These are phyloP conservation scores for Notothenia rossii DNA, from an alignment of 2,113 vertebrate genomes.

Conservation along the genomic window DNA sequence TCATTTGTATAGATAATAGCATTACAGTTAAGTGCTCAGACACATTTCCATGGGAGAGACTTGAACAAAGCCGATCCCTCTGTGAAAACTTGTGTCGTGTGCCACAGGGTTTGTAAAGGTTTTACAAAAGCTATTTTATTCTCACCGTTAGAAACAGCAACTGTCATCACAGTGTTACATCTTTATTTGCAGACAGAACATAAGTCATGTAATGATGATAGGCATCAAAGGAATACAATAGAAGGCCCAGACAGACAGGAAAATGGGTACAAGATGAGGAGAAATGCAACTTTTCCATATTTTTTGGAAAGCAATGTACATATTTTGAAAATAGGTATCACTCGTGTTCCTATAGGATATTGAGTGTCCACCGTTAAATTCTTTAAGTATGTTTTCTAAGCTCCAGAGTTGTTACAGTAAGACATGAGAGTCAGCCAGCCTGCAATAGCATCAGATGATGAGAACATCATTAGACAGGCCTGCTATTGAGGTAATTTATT, in stretches of 20 bases:
- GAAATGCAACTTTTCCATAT: neutral
- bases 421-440: neutral
- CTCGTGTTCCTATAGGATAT: no score
- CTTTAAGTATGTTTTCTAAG: neutral
- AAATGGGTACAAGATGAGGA: neutral
- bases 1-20: slow-evolving; percentile 46
- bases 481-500: neutral
- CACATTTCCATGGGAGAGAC: slow-evolving; percentile 33
- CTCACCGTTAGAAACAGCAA: slow-evolving; percentile 17
- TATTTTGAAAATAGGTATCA: no score
- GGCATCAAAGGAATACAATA: neutral
- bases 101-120: slow-evolving; percentile 24
- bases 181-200: slow-evolving; percentile 28
- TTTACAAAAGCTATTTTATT: slow-evolving; percentile 11
- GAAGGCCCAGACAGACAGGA: neutral
- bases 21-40: slow-evolving; percentile 39
- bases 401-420: neutral
- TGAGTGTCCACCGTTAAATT: no score
- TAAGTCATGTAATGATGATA: neutral
- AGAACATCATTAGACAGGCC: slow-evolving; percentile 4
- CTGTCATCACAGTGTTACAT: slow-evolving; percentile 21
- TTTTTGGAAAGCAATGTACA: no score
- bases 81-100: slow-evolving; percentile 5
- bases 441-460: neutral
- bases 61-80: slow-evolving; percentile 10